A percentile compares a stretch with the other conserved stretches of the same genome.
These are phyloP conservation scores for Piaya cayana DNA, from an alignment of 2,113 vertebrate genomes.

Conservation along the genomic window DNA sequence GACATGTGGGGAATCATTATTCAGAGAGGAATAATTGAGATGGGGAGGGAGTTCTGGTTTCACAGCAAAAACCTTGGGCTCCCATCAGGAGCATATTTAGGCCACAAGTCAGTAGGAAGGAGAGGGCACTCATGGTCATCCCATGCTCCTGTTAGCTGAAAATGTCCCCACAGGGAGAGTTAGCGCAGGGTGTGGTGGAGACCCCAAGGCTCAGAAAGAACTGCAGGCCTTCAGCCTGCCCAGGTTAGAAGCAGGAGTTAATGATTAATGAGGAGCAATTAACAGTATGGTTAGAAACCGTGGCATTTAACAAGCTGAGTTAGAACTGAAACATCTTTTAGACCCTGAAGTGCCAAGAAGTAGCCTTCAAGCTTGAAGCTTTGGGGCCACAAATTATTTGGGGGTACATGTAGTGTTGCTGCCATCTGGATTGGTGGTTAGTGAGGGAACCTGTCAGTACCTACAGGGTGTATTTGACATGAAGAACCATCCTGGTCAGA, in stretches of 20 bases:
- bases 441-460: accelerated
- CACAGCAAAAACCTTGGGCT: not conserved
- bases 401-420: not conserved
- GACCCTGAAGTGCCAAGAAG: not conserved
- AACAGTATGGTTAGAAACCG: not conserved
- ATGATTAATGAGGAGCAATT: not conserved
- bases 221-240: not conserved
- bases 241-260: not conserved
- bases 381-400: not conserved
- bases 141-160: not conserved
- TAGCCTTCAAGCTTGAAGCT: not conserved
- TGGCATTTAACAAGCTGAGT: not conserved
- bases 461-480: not conserved
- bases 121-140: not conserved
- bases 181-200: not conserved
- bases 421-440: not conserved
- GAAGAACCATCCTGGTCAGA: not conserved
- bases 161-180: not conserved
- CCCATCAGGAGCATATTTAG: not conserved
- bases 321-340: not conserved
- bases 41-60: not conserved
- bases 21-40: not conserved
- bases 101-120: not conserved
- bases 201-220: not conserved
- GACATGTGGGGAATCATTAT: accelerated